phyloP scores from a whole-genome alignment of 2,113 vertebrate species.

The Talpa occidentalis region DNA sequence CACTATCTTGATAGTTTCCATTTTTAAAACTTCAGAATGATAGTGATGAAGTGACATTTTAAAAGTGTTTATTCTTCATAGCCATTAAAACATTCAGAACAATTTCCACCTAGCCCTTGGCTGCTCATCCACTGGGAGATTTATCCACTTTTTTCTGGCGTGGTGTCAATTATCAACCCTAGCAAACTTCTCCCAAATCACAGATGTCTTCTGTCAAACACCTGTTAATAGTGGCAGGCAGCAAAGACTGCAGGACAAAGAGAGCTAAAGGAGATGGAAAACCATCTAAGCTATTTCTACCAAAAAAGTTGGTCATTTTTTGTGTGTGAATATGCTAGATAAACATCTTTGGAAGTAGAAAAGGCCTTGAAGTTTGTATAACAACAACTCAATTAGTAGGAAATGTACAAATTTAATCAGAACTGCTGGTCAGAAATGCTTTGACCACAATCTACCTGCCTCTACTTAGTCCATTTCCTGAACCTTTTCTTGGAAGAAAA shows the following conservation, averaged over 20 bases:
- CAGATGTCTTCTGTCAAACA: constrained; percentile 77
- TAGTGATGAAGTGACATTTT: constrained; percentile 56
- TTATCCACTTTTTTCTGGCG: constrained; percentile 60
- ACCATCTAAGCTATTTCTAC: constrained; percentile 62
- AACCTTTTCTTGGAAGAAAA: constrained; percentile 12
- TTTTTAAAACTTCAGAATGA: constrained; percentile 49
- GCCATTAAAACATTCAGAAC: constrained; percentile 72
- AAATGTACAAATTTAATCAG: constrained; percentile 31
- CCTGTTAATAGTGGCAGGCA: constrained; percentile 60
- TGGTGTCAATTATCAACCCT: constrained; percentile 61
- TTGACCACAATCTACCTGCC: neutral
- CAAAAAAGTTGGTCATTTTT: constrained; percentile 50
- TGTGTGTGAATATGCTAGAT: constrained; percentile 48
- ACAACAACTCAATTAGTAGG: neutral
- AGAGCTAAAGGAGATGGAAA: constrained; percentile 67
- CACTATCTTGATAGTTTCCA: constrained; percentile 63
- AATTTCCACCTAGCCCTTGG: constrained; percentile 69
- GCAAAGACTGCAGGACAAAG: constrained; percentile 23
- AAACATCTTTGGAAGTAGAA: constrained; percentile 56
- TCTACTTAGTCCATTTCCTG: neutral
- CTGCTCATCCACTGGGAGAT: constrained; percentile 51
- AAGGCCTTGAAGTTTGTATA: neutral
- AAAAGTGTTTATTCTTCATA: constrained; percentile 69
- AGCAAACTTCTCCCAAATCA: constrained; percentile 61
- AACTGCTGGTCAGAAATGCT: neutral